A percentile compares a stretch with the other conserved stretches of the same genome.
phyloP scores from a whole-genome alignment of 1,140 invertebrate species.

The Bombus confusus region DNA sequence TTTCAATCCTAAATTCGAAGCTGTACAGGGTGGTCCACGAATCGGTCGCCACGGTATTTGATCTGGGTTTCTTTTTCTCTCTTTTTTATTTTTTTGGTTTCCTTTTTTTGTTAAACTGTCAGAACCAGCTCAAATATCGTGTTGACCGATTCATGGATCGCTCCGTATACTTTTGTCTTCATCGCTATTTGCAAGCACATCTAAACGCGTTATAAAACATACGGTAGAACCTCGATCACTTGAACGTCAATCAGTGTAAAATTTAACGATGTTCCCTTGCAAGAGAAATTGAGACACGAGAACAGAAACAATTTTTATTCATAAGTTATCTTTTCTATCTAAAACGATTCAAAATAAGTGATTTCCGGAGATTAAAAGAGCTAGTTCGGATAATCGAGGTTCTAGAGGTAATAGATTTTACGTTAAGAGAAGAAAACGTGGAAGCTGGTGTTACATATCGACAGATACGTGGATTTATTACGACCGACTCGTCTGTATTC shows the following conservation, averaged over 20 bases:
- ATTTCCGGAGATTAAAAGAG: background rate
- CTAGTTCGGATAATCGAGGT: background rate
- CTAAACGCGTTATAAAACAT: background rate
- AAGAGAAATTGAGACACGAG: too few relatives aligned
- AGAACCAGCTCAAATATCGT: background rate
- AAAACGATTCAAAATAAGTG: background rate
- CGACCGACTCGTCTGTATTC: constrained; percentile 8
- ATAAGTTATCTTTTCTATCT: background rate
- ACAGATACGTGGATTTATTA: constrained; percentile 22
- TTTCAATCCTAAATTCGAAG: background rate
- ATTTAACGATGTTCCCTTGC: too few relatives aligned
- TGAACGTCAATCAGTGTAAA: background rate
- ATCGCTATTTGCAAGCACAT: constrained; percentile 10
- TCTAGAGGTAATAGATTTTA: background rate
- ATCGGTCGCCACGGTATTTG: background rate
- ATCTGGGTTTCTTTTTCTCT: background rate
- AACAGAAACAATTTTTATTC: background rate
- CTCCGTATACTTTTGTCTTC: background rate
- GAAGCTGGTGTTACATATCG: constrained; percentile 11
- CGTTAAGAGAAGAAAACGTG: background rate
- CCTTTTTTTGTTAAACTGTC: background rate
- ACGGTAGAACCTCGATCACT: background rate
- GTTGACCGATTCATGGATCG: background rate
- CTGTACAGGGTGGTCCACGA: background rate
- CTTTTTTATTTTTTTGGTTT: background rate